phyloP scores from a whole-genome alignment of 2,113 vertebrate genomes.

The Promerops cafer region DNA sequence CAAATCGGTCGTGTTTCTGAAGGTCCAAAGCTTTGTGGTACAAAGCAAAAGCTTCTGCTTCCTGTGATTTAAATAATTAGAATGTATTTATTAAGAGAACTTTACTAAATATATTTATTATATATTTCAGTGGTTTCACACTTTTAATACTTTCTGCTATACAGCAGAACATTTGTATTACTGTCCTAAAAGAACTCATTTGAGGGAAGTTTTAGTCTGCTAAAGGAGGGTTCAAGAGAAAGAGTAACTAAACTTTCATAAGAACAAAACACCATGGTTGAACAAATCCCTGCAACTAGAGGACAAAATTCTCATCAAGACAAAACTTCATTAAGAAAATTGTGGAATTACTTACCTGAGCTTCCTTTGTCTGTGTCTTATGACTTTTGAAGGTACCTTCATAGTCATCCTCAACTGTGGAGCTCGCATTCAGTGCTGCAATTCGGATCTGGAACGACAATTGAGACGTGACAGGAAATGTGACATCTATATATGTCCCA shows the following conservation, averaged over 20 bases:
- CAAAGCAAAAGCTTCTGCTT: slow-evolving; percentile 95
- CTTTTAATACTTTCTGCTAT: not conserved
- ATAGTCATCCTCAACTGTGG: slow-evolving; percentile 84
- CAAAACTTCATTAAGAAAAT: not conserved
- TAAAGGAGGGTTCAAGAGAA: not conserved
- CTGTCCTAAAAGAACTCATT: not conserved
- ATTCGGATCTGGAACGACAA: slow-evolving; percentile 84
- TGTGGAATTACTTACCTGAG: slow-evolving; percentile 75
- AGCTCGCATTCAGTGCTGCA: slow-evolving; percentile 90
- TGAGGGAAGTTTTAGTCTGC: not conserved
- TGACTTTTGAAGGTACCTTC: slow-evolving; percentile 85
- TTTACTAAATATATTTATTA: not conserved
- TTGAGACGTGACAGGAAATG: rapidly evolving
- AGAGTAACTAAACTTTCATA: not conserved
- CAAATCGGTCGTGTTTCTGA: slow-evolving; percentile 94
- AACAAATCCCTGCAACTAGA: not conserved
- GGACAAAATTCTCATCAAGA: not conserved
- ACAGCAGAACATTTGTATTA: not conserved
- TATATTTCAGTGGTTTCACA: not conserved
- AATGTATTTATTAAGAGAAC: not conserved
- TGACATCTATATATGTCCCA: not conserved
- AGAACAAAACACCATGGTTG: not conserved
- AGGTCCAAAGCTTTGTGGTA: slow-evolving; percentile 97
- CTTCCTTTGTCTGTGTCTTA: slow-evolving; percentile 94
- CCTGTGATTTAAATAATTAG: slow-evolving; percentile 68